These are phyloP conservation scores for Eumerus sabulonum DNA, from an alignment of 2,888 invertebrate genomes.

Conservation along the genomic window DNA sequence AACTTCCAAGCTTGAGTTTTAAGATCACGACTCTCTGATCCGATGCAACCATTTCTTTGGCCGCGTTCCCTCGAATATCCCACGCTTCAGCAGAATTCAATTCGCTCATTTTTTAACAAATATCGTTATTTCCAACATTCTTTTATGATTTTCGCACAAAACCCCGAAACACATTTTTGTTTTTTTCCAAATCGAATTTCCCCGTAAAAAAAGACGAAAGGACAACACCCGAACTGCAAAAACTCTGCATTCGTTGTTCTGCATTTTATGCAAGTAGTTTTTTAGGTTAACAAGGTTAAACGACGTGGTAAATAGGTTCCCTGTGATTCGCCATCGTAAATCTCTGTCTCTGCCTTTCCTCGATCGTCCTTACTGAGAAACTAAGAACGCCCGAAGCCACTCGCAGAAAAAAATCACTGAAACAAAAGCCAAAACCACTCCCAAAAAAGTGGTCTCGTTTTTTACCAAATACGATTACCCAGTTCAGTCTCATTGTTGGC, in stretches of 20 bases:
- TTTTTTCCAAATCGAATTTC: background rate
- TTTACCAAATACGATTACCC: constrained; percentile 69
- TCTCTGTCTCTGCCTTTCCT: constrained; percentile 31
- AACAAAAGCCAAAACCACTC: constrained; percentile 15
- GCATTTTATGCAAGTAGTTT: constrained; percentile 66
- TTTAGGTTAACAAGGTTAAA: constrained; percentile 67
- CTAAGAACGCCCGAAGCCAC: constrained; percentile 10
- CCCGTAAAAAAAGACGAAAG: constrained; percentile 2
- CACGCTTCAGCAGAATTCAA: constrained; percentile 10
- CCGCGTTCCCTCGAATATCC: background rate
- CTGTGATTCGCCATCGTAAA: constrained; percentile 43
- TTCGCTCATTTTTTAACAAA: constrained; percentile 45
- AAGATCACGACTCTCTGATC: too few relatives aligned
- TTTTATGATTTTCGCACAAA: constrained; percentile 56
- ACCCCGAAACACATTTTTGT: background rate
- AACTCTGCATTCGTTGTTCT: constrained; percentile 52
- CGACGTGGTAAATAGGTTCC: constrained; percentile 11
- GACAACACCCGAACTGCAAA: constrained; percentile 11
- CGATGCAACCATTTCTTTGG: too few relatives aligned
- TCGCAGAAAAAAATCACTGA: constrained; percentile 44
- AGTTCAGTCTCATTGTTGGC: constrained; percentile 39
- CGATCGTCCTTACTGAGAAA: constrained; percentile 38
- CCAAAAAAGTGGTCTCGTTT: constrained; percentile 66
- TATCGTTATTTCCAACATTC: constrained; percentile 38
- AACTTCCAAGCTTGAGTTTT: too few relatives aligned